These are phyloP conservation scores for Eupithecia dodoneata DNA, from an alignment of 2,888 invertebrate genomes.

Conservation along the genomic window DNA sequence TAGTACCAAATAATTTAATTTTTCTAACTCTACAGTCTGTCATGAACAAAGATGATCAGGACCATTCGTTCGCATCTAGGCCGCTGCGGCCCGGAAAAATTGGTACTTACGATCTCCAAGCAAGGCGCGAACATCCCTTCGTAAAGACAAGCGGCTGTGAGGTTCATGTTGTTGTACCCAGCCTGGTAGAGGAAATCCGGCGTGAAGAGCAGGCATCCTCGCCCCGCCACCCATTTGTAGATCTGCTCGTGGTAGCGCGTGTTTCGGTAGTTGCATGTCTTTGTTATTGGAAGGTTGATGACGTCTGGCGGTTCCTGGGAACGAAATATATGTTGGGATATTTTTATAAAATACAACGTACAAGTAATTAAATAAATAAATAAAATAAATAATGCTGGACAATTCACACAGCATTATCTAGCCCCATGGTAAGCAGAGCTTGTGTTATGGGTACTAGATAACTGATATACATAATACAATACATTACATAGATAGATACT, in stretches of 20 bases:
- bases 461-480: too few species aligned
- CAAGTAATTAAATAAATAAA: too few species aligned
- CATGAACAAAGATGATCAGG: too few species aligned
- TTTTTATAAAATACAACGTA: too few species aligned
- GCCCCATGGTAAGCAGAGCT: too few species aligned
- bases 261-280: slow-evolving; percentile 74
- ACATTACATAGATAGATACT: too few species aligned
- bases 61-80: not conserved
- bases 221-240: slow-evolving; percentile 75
- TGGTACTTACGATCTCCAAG: slow-evolving; percentile 69
- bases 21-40: too few species aligned
- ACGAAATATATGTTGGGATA: too few species aligned
- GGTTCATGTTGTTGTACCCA: slow-evolving; percentile 65
- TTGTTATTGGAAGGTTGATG: slow-evolving; percentile 57
- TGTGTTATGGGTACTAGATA: too few species aligned
- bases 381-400: too few species aligned
- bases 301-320: slow-evolving; percentile 65
- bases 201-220: slow-evolving; percentile 74
- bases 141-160: slow-evolving; percentile 68
- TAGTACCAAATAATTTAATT: too few species aligned
- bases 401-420: too few species aligned
- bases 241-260: slow-evolving; percentile 71
- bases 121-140: slow-evolving; percentile 71
- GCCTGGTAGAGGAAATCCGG: slow-evolving; percentile 69
- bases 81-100: not conserved